These are phyloP conservation scores for Onchidella celtica DNA, from an alignment of 2,888 invertebrate species.

Conservation along the genomic window DNA sequence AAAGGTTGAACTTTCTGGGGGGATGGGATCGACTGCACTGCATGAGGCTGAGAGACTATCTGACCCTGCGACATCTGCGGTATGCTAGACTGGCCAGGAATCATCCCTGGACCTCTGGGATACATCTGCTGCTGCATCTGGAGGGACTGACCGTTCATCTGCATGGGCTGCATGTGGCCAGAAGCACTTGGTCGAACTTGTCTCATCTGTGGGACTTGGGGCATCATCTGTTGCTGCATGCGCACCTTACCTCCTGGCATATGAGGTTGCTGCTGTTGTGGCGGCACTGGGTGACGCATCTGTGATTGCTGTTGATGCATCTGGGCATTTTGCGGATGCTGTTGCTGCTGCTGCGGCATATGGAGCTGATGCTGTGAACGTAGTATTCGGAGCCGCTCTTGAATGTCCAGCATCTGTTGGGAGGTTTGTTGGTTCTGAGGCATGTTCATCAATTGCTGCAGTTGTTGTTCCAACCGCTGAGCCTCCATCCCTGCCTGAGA, in stretches of 20 bases:
- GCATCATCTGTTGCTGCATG: conserved; percentile 45
- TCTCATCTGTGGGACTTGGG: conserved; percentile 55
- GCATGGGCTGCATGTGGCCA: conserved; percentile 38
- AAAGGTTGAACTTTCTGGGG: conserved; percentile 57
- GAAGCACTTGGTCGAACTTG: conserved; percentile 44
- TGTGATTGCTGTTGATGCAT: conserved; percentile 30
- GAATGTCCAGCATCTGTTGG: conserved; percentile 75
- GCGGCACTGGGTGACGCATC: conserved; percentile 39
- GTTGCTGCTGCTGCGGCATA: conserved; percentile 65
- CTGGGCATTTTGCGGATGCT: conserved; percentile 52
- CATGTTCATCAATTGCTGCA: conserved; percentile 73
- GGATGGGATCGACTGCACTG: conserved; percentile 52
- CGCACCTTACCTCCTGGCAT: conserved; percentile 29
- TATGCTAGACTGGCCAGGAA: conserved; percentile 44
- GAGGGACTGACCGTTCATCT: conserved; percentile 37
- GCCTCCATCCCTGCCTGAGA: conserved; percentile 58
- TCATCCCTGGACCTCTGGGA: conserved; percentile 37
- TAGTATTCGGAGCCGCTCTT: conserved; percentile 72
- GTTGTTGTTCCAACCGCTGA: conserved; percentile 72
- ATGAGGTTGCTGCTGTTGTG: conserved; percentile 54
- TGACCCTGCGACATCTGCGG: conserved; percentile 54
- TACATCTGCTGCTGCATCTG: conserved; percentile 49
- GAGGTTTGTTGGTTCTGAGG: conserved; percentile 75
- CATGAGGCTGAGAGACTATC: conserved; percentile 34
- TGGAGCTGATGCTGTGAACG: conserved; percentile 73